Evolutionary conservation across 2,888 invertebrate species (phyloP), one percentile per base, ranked within the genome.

Genomic region (Trachelus troglodyta): DNA sequence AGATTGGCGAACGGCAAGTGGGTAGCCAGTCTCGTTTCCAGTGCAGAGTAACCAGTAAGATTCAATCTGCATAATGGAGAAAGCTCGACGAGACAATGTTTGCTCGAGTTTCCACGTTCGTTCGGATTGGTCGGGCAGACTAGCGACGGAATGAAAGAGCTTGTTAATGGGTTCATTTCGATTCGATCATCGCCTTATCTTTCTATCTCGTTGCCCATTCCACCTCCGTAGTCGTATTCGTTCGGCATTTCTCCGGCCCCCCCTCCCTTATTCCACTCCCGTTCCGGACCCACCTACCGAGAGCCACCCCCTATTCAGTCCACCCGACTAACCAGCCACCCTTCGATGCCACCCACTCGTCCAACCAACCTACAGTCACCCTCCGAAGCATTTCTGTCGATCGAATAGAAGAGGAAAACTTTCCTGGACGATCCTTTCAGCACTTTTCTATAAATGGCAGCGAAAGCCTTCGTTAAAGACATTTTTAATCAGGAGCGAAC

Each of bases 61-160:
- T 90, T 90, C 87, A 90, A 91, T 91, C 88, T 90, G 88, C 91
- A 91, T 90, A 91, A 91, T 91, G 90, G 90, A 89, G 87, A 88
- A 90, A 87, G 87, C 87, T 87, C 71, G 56, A 56, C 86, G 86
- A 88, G 88, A 90, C 89, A 90, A 90, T 90, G 90, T 91, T 91
- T 91, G 89, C 87, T 84, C 87, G 81, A 79, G 82, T 83, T 81
- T 83, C 82, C 81, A 82, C 82, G 81, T 79, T 81, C 81, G 78
- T 75, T 76, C 73, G 77, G 76, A 74, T 81, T 77, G 73, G 77
- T 77, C 81, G 81, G 79, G 77, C 77, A 56, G 56, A 56, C 56
- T 56, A 56, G 77, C 79, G 82, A 74, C 79, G 76, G 82, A 83
- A 86, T 84, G 86, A 88, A 90, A 86, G 88, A 88, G 87, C 88